Conservation (phyloP, 2,797 vertebrate genomes). For the Mycteria americana region DNA sequence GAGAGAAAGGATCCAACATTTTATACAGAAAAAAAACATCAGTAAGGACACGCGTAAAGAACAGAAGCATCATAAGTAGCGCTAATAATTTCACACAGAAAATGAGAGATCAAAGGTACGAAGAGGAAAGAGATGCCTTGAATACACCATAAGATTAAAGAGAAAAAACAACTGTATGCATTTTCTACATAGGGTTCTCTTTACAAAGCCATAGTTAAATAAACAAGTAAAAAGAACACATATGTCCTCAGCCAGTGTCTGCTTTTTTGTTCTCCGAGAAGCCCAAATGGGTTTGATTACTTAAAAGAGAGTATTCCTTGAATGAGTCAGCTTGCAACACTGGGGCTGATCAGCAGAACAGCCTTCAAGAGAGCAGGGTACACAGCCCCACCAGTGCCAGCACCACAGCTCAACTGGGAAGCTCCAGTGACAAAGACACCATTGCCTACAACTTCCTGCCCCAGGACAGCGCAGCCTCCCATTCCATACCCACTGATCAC, state of each 20-base stretch:
- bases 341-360: not conserved
- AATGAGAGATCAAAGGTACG: not conserved
- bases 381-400: not conserved
- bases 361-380: not conserved
- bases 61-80: not conserved
- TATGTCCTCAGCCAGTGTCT: not conserved
- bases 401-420: not conserved
- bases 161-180: not conserved
- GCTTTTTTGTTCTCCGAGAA: not conserved
- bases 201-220: not conserved
- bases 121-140: not conserved
- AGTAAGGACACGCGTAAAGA: not conserved
- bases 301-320: not conserved
- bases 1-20: not conserved
- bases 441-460: accelerated
- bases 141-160: not conserved
- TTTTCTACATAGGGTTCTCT: not conserved
- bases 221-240: not conserved
- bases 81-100: conserved; percentile 23
- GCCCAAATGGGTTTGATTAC: not conserved
- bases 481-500: not conserved
- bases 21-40: not conserved
- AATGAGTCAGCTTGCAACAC: not conserved
- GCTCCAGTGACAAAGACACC: not conserved
- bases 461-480: not conserved